Percentiles rank a stretch among this genome's conserved stretches.
These are phyloP conservation scores for Garrulus glandarius DNA, from an alignment of 2,797 vertebrate species.

Conservation along the genomic window DNA sequence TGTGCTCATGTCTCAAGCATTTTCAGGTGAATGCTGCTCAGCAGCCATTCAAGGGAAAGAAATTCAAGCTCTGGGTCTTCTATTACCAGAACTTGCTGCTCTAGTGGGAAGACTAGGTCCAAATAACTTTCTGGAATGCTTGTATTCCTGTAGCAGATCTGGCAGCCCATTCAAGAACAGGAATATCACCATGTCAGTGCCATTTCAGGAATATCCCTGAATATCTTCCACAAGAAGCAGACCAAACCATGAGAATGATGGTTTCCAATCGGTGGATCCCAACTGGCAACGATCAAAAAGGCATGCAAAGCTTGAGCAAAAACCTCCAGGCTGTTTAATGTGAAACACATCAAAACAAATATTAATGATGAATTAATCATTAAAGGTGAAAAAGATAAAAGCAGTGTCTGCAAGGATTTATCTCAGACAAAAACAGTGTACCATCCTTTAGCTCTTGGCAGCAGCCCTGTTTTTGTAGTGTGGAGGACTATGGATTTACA, in stretches of 20 bases:
- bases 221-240: neutral
- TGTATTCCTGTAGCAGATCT: neutral
- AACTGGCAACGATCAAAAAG: neutral
- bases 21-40: neutral
- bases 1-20: neutral
- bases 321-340: conserved; percentile 35
- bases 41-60: neutral
- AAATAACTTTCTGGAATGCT: neutral
- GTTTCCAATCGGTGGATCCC: neutral
- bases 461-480: neutral
- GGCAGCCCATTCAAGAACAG: neutral
- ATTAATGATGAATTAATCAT: conserved; percentile 27
- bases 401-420: neutral
- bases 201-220: neutral
- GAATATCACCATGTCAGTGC: neutral
- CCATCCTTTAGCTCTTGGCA: neutral
- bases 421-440: neutral
- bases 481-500: conserved; percentile 29
- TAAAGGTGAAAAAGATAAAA: conserved; percentile 48
- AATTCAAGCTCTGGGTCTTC: neutral
- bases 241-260: rapidly evolving
- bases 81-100: neutral
- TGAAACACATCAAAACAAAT: conserved; percentile 43
- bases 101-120: neutral
- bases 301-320: neutral